Evolutionary conservation across 2,888 invertebrate species (phyloP).

Genomic region (Watsonalla cultraria): DNA sequence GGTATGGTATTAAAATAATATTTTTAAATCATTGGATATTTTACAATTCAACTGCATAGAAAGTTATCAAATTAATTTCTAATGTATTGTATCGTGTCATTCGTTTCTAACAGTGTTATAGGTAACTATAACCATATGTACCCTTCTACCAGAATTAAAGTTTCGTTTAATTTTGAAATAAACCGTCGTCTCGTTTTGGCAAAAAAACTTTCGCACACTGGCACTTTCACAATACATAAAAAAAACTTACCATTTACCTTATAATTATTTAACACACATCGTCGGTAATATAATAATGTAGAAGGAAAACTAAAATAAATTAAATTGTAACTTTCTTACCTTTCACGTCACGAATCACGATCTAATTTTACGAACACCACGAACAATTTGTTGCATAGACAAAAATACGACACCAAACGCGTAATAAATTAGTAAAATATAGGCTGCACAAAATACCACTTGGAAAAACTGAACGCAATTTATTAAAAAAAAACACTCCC

Average conservation of each 20-base stretch:
- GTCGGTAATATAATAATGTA: no score
- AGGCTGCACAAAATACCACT: constrained; percentile 42
- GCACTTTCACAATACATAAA: no score
- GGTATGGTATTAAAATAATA: background rate
- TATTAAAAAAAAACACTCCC: constrained; percentile 23
- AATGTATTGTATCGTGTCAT: background rate
- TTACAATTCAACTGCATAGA: background rate
- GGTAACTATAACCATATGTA: no score
- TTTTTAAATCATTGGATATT: background rate
- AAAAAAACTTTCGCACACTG: no score
- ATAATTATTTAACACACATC: no score
- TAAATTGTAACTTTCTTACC: constrained; percentile 17
- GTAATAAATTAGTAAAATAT: constrained; percentile 5
- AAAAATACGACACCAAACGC: constrained; percentile 20
- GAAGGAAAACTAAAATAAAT: background rate
- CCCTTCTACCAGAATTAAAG: no score
- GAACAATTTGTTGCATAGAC: constrained; percentile 19
- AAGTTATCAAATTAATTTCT: background rate
- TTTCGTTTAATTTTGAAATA: no score
- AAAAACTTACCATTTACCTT: no score
- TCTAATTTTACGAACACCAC: constrained; percentile 24
- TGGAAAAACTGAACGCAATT: constrained; percentile 27
- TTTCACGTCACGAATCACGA: constrained; percentile 33
- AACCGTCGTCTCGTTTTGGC: no score
- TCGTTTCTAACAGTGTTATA: no score